These are phyloP conservation scores for Magallana nippona DNA, from an alignment of 2,888 invertebrate species.

Conservation along the genomic window DNA sequence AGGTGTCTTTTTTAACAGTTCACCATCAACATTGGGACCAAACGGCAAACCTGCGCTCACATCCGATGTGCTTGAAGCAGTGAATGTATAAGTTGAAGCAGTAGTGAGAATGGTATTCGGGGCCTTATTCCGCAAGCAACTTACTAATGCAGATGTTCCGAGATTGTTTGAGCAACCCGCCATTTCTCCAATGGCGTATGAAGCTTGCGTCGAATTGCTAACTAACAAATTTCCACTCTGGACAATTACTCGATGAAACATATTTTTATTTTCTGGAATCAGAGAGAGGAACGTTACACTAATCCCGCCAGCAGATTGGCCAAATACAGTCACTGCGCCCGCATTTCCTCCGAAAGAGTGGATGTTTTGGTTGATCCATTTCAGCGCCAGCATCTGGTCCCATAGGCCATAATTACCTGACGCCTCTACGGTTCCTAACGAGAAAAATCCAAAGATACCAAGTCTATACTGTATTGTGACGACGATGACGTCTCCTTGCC, in stretches of 20 bases:
- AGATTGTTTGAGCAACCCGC: slow-evolving; percentile 48
- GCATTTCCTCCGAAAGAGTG: slow-evolving; percentile 63
- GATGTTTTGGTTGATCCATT: slow-evolving; percentile 63
- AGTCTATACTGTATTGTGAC: slow-evolving; percentile 63
- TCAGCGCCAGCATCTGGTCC: slow-evolving; percentile 61
- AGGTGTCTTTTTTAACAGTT: slow-evolving; percentile 50
- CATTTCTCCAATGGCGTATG: background rate
- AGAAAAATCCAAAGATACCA: slow-evolving; percentile 62
- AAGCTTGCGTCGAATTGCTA: background rate
- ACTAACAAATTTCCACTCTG: slow-evolving; percentile 80
- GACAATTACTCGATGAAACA: slow-evolving; percentile 60
- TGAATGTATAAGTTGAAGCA: background rate
- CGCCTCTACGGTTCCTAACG: slow-evolving; percentile 52
- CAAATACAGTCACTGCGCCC: slow-evolving; percentile 56
- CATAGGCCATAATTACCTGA: slow-evolving; percentile 62
- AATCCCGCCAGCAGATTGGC: slow-evolving; percentile 64
- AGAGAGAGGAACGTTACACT: slow-evolving; percentile 58
- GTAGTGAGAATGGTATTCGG: background rate
- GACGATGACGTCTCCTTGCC: slow-evolving; percentile 59
- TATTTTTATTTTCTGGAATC: slow-evolving; percentile 52
- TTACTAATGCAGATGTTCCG: slow-evolving; percentile 43
- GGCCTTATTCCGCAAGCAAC: background rate
- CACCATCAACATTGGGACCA: slow-evolving; percentile 57
- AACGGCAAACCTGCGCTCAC: background rate
- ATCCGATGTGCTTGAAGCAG: background rate